A percentile compares a stretch with the other conserved stretches of the same genome.
Evolutionary conservation across 2,113 vertebrate species (phyloP).

Genomic region (Pteronura brasiliensis): DNA sequence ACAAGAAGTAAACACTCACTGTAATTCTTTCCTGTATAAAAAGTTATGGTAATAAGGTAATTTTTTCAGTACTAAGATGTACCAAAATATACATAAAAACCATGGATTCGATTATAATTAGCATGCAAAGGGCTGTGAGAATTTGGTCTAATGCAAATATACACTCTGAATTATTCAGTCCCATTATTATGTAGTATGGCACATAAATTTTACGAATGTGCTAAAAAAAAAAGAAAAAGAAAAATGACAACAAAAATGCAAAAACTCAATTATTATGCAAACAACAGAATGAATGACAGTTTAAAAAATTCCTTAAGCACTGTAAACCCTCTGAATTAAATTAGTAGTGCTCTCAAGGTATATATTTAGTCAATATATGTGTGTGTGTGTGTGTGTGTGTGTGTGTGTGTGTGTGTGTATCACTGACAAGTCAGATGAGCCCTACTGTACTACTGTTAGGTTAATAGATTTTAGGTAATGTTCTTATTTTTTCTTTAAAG

Average conservation of each 20-base stretch:
- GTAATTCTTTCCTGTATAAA: background rate
- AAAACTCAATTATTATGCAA: background rate
- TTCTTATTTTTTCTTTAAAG: background rate
- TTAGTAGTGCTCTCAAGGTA: background rate
- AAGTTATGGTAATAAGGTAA: background rate
- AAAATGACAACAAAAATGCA: background rate
- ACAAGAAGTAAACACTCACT: background rate
- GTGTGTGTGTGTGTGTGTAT: background rate
- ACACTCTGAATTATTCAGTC: background rate
- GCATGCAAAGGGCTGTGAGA: background rate
- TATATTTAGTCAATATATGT: background rate
- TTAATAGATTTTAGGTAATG: background rate
- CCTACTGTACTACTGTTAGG: background rate
- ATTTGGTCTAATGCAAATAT: background rate
- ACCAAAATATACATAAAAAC: background rate
- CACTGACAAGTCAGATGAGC: background rate
- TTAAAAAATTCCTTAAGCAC: background rate
- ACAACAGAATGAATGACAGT: slow-evolving; percentile 22
- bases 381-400: no score
- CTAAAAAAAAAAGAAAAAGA: background rate
- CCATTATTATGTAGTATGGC: background rate
- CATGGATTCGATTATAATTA: background rate
- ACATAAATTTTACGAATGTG: background rate
- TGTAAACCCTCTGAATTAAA: background rate
- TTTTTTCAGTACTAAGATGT: background rate